These are phyloP conservation scores for Aphidius gifuensis DNA, from an alignment of 1,140 invertebrate genomes.

Conservation along the genomic window DNA sequence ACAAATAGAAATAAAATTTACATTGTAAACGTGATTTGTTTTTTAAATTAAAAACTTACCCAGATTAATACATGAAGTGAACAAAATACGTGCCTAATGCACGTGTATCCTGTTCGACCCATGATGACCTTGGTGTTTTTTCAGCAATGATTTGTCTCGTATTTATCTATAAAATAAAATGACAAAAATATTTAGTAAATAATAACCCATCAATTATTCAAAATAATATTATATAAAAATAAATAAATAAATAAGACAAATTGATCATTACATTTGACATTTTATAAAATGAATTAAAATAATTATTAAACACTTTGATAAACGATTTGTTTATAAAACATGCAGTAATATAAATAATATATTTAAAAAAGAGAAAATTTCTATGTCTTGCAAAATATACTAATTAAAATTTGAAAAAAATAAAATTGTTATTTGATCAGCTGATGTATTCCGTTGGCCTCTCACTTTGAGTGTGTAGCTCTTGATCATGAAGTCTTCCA, in stretches of 20 bases:
- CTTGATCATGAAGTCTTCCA: constrained; percentile 36
- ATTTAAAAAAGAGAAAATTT: too few relatives aligned
- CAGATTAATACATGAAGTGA: constrained; percentile 74
- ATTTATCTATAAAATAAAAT: too few relatives aligned
- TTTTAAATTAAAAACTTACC: constrained; percentile 50
- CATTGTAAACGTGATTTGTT: neutral
- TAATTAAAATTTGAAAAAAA: neutral
- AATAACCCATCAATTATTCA: too few relatives aligned
- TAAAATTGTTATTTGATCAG: neutral
- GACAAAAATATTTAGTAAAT: too few relatives aligned
- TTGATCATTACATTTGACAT: too few relatives aligned
- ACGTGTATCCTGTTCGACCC: constrained; percentile 73
- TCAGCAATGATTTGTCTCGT: too few relatives aligned
- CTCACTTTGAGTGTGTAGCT: neutral
- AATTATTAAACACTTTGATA: too few relatives aligned
- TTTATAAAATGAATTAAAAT: too few relatives aligned
- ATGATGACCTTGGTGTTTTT: constrained; percentile 45
- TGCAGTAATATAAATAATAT: too few relatives aligned
- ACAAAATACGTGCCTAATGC: constrained; percentile 72
- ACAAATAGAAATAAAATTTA: constrained; percentile 1
- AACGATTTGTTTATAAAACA: too few relatives aligned
- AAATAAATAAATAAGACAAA: too few relatives aligned
- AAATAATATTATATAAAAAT: too few relatives aligned
- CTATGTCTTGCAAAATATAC: constrained; percentile 9
- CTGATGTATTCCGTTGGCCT: constrained; percentile 12